Percentiles rank a stretch among this genome's conserved stretches.
Conservation (phyloP, 1,140 invertebrate species). For the Bombus ignitus region DNA sequence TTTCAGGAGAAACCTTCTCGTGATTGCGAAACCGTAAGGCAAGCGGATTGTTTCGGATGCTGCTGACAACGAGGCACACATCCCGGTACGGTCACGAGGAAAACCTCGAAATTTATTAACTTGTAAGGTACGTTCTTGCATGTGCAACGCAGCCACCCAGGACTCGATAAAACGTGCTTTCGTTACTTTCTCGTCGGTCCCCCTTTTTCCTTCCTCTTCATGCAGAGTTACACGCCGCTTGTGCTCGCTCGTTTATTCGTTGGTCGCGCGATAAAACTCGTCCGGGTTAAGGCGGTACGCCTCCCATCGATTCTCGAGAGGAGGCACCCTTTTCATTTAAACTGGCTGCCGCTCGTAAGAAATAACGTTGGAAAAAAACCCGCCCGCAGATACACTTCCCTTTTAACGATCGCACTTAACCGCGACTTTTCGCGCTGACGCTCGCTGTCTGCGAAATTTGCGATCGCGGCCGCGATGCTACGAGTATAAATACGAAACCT, state of each 20-base stretch:
- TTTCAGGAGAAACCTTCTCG: conserved; percentile 22
- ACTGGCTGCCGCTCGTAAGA: conserved; percentile 57
- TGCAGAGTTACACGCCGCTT: not conserved
- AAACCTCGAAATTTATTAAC: conserved; percentile 67
- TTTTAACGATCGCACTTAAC: conserved; percentile 70
- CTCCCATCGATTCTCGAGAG: not conserved
- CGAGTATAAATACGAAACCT: conserved; percentile 55
- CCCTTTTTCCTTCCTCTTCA: conserved; percentile 27
- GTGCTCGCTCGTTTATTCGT: conserved; percentile 59
- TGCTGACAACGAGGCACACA: not conserved
- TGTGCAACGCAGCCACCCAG: conserved; percentile 47
- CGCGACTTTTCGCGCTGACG: conserved; percentile 50
- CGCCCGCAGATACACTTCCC: conserved; percentile 35
- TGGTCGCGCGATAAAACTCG: conserved; percentile 62
- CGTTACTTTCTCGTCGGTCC: conserved; percentile 63
- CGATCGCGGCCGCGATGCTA: conserved; percentile 32
- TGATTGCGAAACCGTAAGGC: conserved; percentile 35
- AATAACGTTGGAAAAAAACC: conserved; percentile 58
- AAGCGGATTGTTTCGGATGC: conserved; percentile 29
- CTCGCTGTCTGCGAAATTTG: conserved; percentile 44
- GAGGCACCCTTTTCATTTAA: conserved; percentile 58
- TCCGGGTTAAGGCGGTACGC: not conserved
- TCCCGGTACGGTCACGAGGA: conserved; percentile 29
- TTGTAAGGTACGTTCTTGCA: conserved; percentile 67
- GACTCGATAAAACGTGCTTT: conserved; percentile 66